These are phyloP conservation scores for Drosophila rellima DNA, from an alignment of 2,888 invertebrate genomes.

Conservation along the genomic window DNA sequence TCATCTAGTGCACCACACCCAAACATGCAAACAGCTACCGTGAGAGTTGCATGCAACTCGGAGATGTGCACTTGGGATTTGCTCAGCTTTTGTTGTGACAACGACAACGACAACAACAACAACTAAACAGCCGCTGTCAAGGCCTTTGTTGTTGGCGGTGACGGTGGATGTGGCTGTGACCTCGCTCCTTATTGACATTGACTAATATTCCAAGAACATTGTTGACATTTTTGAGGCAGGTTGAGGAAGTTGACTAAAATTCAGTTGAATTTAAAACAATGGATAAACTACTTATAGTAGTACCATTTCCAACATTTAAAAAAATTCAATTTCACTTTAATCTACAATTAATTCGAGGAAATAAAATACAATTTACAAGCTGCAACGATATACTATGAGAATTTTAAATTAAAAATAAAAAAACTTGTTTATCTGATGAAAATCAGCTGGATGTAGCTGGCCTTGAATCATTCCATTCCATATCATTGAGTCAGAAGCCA, in stretches of 20 bases:
- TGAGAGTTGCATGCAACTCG: constrained; percentile 55
- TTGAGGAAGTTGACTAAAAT: constrained; percentile 40
- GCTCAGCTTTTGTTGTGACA: constrained; percentile 59
- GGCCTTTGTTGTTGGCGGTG: constrained; percentile 36
- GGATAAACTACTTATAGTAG: neutral
- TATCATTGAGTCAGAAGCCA: constrained; percentile 47
- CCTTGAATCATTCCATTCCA: constrained; percentile 40
- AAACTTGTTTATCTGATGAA: constrained; percentile 4
- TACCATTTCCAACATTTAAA: constrained; percentile 2
- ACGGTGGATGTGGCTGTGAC: constrained; percentile 14
- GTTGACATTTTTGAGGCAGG: constrained; percentile 47
- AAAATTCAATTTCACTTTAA: neutral
- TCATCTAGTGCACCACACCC: neutral
- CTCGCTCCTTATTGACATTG: constrained; percentile 49
- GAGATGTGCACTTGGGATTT: constrained; percentile 57
- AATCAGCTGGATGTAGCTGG: constrained; percentile 11
- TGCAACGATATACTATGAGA: neutral
- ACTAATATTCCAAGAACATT: constrained; percentile 40
- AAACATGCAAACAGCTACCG: constrained; percentile 48
- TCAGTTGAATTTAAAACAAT: constrained; percentile 27
- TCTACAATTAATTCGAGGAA: neutral
- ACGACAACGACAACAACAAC: constrained; percentile 27
- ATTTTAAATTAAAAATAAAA: constrained; percentile 16
- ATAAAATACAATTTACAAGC: neutral
- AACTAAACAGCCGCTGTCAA: constrained; percentile 13